phyloP scores from a whole-genome alignment of 2,888 invertebrate genomes.

The Phyllotreta cruciferae region DNA sequence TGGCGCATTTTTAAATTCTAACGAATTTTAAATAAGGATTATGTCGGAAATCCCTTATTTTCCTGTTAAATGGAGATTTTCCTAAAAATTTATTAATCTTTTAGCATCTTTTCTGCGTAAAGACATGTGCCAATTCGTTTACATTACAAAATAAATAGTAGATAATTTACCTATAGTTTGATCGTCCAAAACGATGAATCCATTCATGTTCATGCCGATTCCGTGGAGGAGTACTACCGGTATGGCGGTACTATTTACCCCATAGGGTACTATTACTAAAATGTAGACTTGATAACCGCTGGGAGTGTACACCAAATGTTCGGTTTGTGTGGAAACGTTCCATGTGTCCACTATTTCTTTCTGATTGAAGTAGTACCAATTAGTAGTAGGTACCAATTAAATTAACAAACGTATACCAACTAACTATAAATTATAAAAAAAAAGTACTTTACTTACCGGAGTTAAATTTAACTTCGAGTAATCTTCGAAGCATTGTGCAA shows the following conservation, averaged over 20 bases:
- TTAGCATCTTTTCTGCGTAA: too few species aligned
- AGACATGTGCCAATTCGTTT: too few species aligned
- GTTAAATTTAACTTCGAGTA: neutral
- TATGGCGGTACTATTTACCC: neutral
- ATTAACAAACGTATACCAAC: neutral
- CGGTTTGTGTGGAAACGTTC: neutral
- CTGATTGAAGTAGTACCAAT: neutral
- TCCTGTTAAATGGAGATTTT: too few species aligned
- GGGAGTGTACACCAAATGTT: neutral
- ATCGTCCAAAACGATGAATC: neutral
- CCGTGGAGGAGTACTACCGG: neutral
- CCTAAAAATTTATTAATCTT: too few species aligned
- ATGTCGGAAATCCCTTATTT: too few species aligned
- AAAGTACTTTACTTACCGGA: slow-evolving; percentile 1
- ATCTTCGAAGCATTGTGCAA: neutral
- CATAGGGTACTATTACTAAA: neutral
- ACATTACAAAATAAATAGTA: too few species aligned
- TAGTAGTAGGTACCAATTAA: neutral
- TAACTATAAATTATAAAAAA: too few species aligned
- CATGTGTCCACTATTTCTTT: slow-evolving; percentile 4
- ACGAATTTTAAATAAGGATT: too few species aligned
- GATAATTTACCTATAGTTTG: neutral
- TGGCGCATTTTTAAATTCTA: too few species aligned
- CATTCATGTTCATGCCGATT: neutral
- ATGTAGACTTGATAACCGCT: neutral